phyloP scores from a whole-genome alignment of 2,113 vertebrate genomes.

The Anhinga anhinga region DNA sequence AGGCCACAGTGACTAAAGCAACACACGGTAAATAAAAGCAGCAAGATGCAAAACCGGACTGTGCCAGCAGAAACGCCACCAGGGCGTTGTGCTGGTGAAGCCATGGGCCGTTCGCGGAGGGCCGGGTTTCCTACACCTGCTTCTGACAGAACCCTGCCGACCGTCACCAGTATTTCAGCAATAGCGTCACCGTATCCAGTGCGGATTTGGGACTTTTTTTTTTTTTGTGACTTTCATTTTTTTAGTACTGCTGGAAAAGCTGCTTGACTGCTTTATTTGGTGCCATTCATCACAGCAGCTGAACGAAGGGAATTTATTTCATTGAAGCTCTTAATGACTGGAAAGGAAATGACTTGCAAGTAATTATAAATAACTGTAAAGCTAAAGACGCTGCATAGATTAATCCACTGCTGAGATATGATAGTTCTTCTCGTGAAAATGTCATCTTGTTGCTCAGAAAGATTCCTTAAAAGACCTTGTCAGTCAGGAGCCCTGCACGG shows the following conservation, averaged over 20 bases:
- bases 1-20: not conserved
- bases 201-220: not conserved
- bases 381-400: not conserved
- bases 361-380: not conserved
- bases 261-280: not conserved
- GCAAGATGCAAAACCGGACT: not conserved
- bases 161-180: not conserved
- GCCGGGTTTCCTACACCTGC: not conserved
- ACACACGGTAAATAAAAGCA: not conserved
- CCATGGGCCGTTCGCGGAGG: not conserved
- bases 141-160: not conserved
- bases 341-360: not conserved
- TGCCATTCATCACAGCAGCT: not conserved
- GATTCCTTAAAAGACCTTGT: not conserved
- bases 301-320: not conserved
- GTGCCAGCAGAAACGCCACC: not conserved
- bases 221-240: not conserved
- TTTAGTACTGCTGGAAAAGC: not conserved
- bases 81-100: not conserved
- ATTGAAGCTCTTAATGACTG: not conserved
- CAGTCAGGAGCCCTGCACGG: rapidly evolving
- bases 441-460: not conserved
- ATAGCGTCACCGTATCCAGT: rapidly evolving
- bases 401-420: not conserved
- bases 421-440: not conserved